phyloP scores from a whole-genome alignment of 2,797 vertebrate genomes.

The Falco peregrinus region DNA sequence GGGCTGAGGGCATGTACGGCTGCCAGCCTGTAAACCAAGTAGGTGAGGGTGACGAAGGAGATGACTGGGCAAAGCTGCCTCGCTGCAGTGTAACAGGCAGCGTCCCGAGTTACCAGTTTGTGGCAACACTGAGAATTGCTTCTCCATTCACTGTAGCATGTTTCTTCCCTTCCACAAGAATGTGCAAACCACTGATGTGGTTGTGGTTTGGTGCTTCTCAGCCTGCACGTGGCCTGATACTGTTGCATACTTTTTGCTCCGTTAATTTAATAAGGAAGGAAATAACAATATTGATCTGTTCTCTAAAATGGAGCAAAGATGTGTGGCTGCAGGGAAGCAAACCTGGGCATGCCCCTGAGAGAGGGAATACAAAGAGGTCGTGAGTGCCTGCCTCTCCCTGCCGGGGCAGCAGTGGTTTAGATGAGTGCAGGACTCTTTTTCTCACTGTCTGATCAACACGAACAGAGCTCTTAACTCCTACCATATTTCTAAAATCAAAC shows the following conservation, averaged over 20 bases:
- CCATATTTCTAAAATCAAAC: neutral
- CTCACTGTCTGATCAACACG: neutral
- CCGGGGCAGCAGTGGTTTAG: neutral
- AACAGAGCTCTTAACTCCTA: neutral
- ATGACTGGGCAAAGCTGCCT: neutral
- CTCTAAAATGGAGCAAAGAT: neutral
- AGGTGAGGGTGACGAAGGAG: rapidly evolving
- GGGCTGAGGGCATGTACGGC: neutral
- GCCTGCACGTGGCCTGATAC: neutral
- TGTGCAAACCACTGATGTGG: neutral
- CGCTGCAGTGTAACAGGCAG: neutral
- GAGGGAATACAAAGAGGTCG: neutral
- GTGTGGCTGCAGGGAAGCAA: neutral
- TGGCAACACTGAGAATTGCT: neutral
- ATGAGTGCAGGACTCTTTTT: neutral
- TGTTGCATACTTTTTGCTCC: neutral
- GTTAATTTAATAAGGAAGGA: neutral
- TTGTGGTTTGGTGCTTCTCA: neutral
- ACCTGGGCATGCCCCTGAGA: rapidly evolving
- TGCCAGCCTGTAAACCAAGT: neutral
- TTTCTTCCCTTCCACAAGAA: neutral
- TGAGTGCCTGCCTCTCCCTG: neutral
- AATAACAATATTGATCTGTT: neutral
- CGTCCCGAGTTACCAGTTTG: neutral
- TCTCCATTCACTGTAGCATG: neutral